phyloP scores from a whole-genome alignment of 2,797 vertebrate species.

The Scleropages formosus region DNA sequence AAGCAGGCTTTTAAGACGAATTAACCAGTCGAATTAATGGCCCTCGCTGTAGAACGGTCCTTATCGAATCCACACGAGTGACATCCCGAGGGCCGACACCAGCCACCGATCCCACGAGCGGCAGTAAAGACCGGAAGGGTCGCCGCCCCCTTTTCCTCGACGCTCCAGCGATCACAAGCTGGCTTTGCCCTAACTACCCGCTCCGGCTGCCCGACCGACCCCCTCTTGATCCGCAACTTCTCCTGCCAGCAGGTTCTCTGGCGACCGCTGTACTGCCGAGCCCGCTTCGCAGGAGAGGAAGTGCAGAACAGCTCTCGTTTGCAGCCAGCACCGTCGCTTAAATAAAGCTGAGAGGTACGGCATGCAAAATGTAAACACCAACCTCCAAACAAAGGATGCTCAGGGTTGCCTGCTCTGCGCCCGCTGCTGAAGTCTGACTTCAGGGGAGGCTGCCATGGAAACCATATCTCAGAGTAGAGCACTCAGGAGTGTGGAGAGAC shows the following conservation, averaged over 20 bases:
- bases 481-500: not conserved
- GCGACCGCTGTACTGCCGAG: not conserved
- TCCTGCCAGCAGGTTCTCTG: not conserved
- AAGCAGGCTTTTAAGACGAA: not conserved
- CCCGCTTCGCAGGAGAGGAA: not conserved
- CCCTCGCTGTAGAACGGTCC: not conserved
- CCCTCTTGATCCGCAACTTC: not conserved
- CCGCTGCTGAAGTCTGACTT: not conserved
- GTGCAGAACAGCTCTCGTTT: not conserved
- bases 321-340: not conserved
- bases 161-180: not conserved
- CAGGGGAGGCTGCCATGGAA: constrained; percentile 21
- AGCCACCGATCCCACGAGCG: not conserved
- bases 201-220: not conserved
- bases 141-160: not conserved
- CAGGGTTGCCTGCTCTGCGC: not conserved
- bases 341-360: not conserved
- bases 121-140: not conserved
- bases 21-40: not conserved
- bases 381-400: not conserved
- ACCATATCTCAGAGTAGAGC: not conserved
- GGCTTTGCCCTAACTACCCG: no score
- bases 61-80: not conserved
- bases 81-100: not conserved
- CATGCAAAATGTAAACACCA: constrained; percentile 1